Conservation (phyloP, 2,797 vertebrate species). For the Typhlichthys eigenmanni region DNA sequence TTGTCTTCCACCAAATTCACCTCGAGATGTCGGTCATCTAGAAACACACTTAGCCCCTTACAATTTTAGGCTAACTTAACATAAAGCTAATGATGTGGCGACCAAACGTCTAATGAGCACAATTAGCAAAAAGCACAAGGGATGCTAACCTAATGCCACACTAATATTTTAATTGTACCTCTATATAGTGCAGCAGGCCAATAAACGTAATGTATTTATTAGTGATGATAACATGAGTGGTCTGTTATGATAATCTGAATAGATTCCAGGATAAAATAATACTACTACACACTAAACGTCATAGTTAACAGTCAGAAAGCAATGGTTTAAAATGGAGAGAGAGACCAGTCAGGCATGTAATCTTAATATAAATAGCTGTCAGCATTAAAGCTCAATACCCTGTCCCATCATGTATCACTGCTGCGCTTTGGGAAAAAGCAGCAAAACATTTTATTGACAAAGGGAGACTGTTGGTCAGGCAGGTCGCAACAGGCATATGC, state of each 20-base stretch:
- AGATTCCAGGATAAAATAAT: too few relatives aligned
- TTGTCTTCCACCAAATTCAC: neutral
- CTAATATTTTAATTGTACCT: neutral
- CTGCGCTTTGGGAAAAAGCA: neutral
- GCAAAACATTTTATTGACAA: neutral
- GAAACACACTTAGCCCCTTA: neutral
- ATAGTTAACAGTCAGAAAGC: neutral
- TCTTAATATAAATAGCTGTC: conserved; percentile 2
- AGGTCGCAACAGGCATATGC: conserved; percentile 7
- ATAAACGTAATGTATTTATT: too few relatives aligned
- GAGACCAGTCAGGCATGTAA: neutral
- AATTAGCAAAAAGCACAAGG: too few relatives aligned
- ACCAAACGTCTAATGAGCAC: too few relatives aligned
- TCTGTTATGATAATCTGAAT: too few relatives aligned
- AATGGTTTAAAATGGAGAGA: neutral
- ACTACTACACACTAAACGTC: too few relatives aligned
- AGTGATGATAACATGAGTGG: too few relatives aligned
- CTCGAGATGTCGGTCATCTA: conserved; percentile 11
- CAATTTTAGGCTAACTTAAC: too few relatives aligned
- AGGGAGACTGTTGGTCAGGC: conserved; percentile 1
- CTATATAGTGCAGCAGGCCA: too few relatives aligned
- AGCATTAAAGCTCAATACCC: neutral
- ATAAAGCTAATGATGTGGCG: too few relatives aligned
- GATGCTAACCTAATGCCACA: too few relatives aligned
- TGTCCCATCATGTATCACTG: neutral